Base-by-base conservation (phyloP, 2,113 vertebrate genomes). In the Girardinichthys multiradiatus region DNA sequence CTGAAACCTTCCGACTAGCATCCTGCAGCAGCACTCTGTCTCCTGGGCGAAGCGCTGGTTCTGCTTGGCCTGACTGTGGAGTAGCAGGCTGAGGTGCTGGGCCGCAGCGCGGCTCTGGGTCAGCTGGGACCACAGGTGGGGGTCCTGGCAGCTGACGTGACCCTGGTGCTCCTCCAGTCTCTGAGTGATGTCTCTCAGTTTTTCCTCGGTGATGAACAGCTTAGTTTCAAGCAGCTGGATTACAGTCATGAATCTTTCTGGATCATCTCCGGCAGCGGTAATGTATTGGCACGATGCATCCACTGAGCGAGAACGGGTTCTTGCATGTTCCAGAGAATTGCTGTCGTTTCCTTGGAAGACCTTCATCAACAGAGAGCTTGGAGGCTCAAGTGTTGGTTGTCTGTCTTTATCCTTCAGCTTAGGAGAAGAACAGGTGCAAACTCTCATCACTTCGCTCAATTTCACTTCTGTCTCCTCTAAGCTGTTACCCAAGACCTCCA, bases 171-270 rank as follows among this genome's bases (percentile, higher is more conserved):
- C 95, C 84, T 96, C 95, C 1, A 99, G 93, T 62, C 92, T 94
- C 71, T 96, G 85, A 0, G 95, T 97, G 33, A 97, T 95, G 0
- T 96, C 95, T 79, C 95, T 95, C 21, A 99, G 94, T 71, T 96
- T 98, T 30, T 97, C 96, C 83, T 99, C 97, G 0, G 96, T 98
- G 66, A 95, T 87, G 0, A 95, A 96, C 30, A 98, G 95, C 72
- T 98, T 98, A 27, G 92, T 96, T 90, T 99, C 97, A 68, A 98
- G 90, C 2, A 94, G 93, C 76, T 96, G 95, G 80, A 98, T 98
- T 71, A 96, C 93, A 11, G 96, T 95, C 65, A 97, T 92, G 24
- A 96, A 96, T 26, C 87, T 94, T 27, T 97, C 95, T 0, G 95
- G 84, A 61, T 97, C 95, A 0, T 92, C 91, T 0, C 83, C 80